A percentile compares a stretch with the other conserved stretches of the same genome.
phyloP scores from a whole-genome alignment of 2,113 vertebrate genomes.

The Cyanoramphus novaezelandiae region DNA sequence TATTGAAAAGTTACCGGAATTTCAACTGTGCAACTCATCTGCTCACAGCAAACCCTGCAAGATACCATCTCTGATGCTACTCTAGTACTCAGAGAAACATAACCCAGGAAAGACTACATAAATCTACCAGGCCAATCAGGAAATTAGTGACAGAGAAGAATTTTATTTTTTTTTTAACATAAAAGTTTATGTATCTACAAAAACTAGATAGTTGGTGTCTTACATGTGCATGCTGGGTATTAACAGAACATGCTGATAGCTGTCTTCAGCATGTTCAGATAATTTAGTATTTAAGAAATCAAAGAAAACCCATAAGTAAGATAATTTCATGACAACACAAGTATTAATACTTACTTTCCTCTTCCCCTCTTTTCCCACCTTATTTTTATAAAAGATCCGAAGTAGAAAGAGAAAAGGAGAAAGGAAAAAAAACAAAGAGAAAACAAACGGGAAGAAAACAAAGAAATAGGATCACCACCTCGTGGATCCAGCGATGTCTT shows the following conservation, averaged over 20 bases:
- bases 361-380: background rate
- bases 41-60: background rate
- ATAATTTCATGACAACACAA: background rate
- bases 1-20: background rate
- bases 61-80: background rate
- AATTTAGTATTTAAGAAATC: background rate
- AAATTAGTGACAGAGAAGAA: background rate
- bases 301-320: background rate
- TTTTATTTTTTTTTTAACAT: background rate
- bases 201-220: background rate
- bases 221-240: background rate
- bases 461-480: background rate
- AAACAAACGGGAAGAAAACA: background rate
- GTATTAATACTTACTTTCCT: background rate
- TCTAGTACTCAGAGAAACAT: background rate
- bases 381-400: background rate
- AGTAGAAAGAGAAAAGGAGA: background rate
- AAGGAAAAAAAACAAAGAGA: background rate
- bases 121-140: background rate
- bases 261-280: background rate
- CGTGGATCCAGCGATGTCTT: background rate
- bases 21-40: background rate
- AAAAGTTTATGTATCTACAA: background rate
- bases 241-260: background rate
- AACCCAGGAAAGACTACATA: background rate